phyloP scores from a whole-genome alignment of 2,888 invertebrate genomes.

The Scrobipalpa atriplicella region DNA sequence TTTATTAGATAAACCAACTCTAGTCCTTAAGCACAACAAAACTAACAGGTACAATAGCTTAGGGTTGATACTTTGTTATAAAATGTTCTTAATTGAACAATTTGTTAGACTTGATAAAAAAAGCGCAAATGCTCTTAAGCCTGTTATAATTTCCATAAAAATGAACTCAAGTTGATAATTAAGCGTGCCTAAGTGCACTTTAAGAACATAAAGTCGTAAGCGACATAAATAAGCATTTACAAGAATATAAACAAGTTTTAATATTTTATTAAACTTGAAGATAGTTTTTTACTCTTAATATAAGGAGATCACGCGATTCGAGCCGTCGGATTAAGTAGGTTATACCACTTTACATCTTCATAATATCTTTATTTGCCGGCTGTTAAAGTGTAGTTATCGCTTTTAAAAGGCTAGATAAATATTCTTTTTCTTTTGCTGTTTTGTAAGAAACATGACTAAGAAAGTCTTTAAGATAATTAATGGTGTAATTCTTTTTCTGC shows the following conservation, averaged over 20 bases:
- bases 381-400: constrained; percentile 8
- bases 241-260: constrained; percentile 21
- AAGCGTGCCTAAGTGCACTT: constrained; percentile 20
- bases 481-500: not conserved
- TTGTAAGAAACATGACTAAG: too few relatives aligned
- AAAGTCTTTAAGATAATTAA: not conserved
- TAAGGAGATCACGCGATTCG: constrained; percentile 21
- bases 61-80: constrained; percentile 11
- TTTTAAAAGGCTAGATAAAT: constrained; percentile 9
- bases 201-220: constrained; percentile 12
- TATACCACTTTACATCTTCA: constrained; percentile 21
- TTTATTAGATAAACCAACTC: not conserved
- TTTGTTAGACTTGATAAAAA: not conserved
- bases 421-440: not conserved
- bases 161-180: constrained; percentile 16
- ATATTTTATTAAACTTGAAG: constrained; percentile 16
- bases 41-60: constrained; percentile 1
- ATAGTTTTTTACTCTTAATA: constrained; percentile 20
- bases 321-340: constrained; percentile 17
- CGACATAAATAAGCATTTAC: constrained; percentile 19
- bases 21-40: not conserved
- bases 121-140: constrained; percentile 11
- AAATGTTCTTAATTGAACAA: constrained; percentile 9
- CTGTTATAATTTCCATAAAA: constrained; percentile 21
- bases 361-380: constrained; percentile 14